Percentiles rank a stretch among this genome's conserved stretches.
Evolutionary conservation across 1,140 invertebrate genomes (phyloP).

Genomic region (Leptopilina clavipes): DNA sequence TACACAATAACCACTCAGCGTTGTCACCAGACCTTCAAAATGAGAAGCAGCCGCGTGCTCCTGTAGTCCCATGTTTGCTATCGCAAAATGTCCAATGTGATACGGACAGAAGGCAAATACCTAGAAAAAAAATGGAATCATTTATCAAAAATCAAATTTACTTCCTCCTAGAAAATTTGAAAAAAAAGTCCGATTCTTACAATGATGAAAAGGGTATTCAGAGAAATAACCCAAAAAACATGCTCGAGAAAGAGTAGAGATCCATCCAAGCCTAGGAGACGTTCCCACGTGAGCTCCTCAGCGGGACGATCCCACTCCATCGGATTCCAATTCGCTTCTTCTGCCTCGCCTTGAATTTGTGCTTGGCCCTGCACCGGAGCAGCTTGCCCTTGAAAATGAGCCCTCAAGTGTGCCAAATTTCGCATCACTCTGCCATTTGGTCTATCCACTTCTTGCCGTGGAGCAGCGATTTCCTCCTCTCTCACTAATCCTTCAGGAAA

Average conservation of each 20-base stretch:
- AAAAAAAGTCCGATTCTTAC: constrained; percentile 48
- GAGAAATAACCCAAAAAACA: constrained; percentile 98
- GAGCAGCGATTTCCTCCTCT: constrained; percentile 42
- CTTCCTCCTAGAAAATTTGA: too few species aligned
- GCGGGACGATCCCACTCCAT: constrained; percentile 98
- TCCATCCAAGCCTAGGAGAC: constrained; percentile 95
- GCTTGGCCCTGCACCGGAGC: constrained; percentile 66
- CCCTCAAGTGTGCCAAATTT: constrained; percentile 8
- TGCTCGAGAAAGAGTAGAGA: constrained; percentile 98
- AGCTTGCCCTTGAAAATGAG: constrained; percentile 40
- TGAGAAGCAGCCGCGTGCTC: constrained; percentile 86
- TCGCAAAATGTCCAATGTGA: constrained; percentile 92
- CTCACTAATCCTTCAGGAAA: constrained; percentile 24
- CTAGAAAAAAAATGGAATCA: too few species aligned
- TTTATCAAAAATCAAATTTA: too few species aligned
- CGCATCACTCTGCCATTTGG: constrained; percentile 16
- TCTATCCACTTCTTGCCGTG: constrained; percentile 49
- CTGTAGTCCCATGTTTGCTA: constrained; percentile 85
- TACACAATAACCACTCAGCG: constrained; percentile 93
- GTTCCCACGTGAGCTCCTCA: constrained; percentile 98
- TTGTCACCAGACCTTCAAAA: constrained; percentile 95
- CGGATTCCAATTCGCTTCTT: constrained; percentile 97
- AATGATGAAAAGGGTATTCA: constrained; percentile 97
- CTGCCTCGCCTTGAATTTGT: constrained; percentile 78
- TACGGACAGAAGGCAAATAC: constrained; percentile 97